Evolutionary conservation across 1,140 invertebrate species (phyloP), one percentile per base, ranked within the genome.

Genomic region (Drosophila guanche): DNA sequence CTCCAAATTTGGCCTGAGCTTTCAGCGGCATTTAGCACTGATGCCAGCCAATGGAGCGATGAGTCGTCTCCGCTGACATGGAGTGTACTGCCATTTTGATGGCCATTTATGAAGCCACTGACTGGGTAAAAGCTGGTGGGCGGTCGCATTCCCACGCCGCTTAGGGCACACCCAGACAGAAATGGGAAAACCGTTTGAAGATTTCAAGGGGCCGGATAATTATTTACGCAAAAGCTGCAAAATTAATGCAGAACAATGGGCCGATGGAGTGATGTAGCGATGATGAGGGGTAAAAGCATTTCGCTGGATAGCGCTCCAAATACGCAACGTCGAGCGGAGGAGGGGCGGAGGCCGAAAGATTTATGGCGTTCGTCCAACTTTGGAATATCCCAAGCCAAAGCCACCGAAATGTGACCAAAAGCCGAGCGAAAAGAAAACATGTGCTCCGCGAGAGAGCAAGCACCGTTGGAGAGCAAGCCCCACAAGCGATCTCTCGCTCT

Each of bases 191-290:
- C 73, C 74, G 68, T 77, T 73, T 59, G 33, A 12, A 37, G 58
- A 66, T 20, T 20, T 20, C 16, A 20, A 20, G 47, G 43, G 23
- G 47, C 52, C 48, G 45, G 41, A 33, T 66, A 80, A 86, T 85
- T 73, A 86, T 81, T 81, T 74, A 69, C 43, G 58, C 51, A 58
- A 74, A 74, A 65, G 66, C 54, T 86, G 77, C 73, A 85, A 76
- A 37, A 75, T 76, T 80, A 85, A 77, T 85, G 76, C 76, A 85
- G 68, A 86, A 86, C 80, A 86, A 86, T 67, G 61, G 72, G 23
- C 50, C 12, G 54, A 25, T 27, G 16, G 22, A 29, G 33, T 16
- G 59, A 25, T 8, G 16, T 20, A 23, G 37, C 14, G 63, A 33
- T 14, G 27, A n/a, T 23, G 37, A 33, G 42, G 48, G 45, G 74